These are phyloP conservation scores for Aphis gossypii DNA, from an alignment of 1,140 invertebrate genomes.

Conservation along the genomic window DNA sequence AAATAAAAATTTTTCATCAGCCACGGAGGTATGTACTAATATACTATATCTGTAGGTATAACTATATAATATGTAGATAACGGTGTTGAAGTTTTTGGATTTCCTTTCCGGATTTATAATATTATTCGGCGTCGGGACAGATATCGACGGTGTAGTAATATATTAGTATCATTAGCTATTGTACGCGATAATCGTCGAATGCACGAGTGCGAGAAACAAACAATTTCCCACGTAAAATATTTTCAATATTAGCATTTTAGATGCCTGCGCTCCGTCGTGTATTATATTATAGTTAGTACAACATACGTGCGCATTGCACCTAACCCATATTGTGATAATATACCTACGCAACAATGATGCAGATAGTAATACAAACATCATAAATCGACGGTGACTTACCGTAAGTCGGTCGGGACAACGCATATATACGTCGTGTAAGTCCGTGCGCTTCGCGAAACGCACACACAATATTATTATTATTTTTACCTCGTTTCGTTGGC, in stretches of 20 bases:
- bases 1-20: slow-evolving; percentile 73
- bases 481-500: neutral
- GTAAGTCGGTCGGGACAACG: neutral
- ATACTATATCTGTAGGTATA: slow-evolving; percentile 68
- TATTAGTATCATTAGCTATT: neutral
- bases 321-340: neutral
- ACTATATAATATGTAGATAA: slow-evolving; percentile 66
- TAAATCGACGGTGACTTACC: neutral
- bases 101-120: slow-evolving; percentile 65
- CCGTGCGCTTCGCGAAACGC: neutral
- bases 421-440: too few species aligned
- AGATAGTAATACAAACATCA: neutral
- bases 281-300: neutral
- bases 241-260: neutral
- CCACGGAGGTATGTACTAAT: slow-evolving; percentile 69
- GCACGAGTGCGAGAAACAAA: neutral
- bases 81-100: slow-evolving; percentile 73
- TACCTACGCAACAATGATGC: neutral
- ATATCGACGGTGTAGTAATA: neutral
- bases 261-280: neutral
- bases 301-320: too few species aligned
- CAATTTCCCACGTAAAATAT: neutral
- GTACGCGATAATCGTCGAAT: neutral
- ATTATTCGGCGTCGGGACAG: neutral
- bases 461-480: neutral